These are phyloP conservation scores for Lasioglossum leucozonium DNA, from an alignment of 2,888 invertebrate genomes.

Conservation along the genomic window DNA sequence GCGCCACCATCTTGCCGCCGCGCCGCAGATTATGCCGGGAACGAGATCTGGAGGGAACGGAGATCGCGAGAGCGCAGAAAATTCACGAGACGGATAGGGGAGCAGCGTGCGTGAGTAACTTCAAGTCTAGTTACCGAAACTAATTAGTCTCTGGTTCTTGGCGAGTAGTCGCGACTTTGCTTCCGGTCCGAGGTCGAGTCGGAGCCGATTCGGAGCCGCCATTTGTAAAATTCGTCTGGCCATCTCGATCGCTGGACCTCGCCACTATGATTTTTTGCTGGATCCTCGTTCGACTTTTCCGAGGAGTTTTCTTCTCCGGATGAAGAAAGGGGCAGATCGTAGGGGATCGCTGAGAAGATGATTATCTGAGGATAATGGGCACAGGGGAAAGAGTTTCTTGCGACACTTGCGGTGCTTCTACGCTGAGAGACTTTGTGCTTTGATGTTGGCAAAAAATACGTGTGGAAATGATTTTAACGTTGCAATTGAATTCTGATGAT, in stretches of 20 bases:
- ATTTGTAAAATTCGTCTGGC: background rate
- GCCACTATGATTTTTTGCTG: constrained; percentile 12
- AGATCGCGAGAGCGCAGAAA: background rate
- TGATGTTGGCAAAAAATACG: background rate
- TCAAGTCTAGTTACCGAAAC: constrained; percentile 48
- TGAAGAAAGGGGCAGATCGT: background rate
- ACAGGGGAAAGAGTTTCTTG: background rate
- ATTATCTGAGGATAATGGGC: constrained; percentile 19
- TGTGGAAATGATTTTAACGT: background rate
- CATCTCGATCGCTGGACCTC: constrained; percentile 23
- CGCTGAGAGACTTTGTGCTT: background rate
- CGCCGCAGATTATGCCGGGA: background rate
- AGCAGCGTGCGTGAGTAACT: constrained; percentile 42
- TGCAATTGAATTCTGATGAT: background rate
- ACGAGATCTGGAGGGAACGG: background rate
- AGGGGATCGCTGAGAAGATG: constrained; percentile 22
- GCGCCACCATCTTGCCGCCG: constrained; percentile 32
- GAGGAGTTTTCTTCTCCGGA: background rate
- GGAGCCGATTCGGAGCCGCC: background rate
- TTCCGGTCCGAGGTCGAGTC: constrained; percentile 3
- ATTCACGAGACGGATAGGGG: background rate
- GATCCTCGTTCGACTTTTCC: constrained; percentile 9
- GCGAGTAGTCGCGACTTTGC: constrained; percentile 40
- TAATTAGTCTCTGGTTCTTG: constrained; percentile 59
- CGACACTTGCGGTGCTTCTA: background rate